Evolutionary conservation across 2,888 invertebrate species (phyloP).

Genomic region (Ormyrus pomaceus): DNA sequence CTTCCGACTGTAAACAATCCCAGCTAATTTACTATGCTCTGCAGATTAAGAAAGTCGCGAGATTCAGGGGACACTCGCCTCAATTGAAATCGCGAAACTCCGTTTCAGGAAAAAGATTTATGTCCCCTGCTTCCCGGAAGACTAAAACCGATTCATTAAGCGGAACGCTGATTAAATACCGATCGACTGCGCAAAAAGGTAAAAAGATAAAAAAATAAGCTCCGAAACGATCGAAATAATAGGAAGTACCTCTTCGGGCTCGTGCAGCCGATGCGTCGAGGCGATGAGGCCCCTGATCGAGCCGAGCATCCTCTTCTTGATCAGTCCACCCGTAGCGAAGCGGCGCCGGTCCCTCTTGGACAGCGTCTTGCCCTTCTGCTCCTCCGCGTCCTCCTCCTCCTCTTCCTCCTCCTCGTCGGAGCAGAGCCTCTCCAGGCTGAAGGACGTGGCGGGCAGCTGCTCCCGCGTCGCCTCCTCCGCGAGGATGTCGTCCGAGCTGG

Average conservation of each 20-base stretch:
- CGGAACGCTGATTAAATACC: no score
- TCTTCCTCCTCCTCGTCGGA: conserved; percentile 61
- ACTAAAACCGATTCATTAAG: no score
- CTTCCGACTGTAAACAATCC: no score
- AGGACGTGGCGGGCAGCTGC: conserved; percentile 64
- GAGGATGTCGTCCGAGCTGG: conserved; percentile 64
- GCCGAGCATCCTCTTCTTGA: conserved; percentile 72
- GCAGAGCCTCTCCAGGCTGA: conserved; percentile 67
- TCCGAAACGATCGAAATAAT: no score
- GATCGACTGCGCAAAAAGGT: no score
- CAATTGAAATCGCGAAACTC: no score
- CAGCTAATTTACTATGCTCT: no score
- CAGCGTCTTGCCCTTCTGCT: conserved; percentile 40
- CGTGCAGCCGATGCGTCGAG: conserved; percentile 71
- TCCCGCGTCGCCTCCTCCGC: conserved; percentile 54
- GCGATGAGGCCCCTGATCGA: conserved; percentile 73
- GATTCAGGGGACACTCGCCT: no score
- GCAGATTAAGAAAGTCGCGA: no score
- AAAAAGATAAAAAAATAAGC: no score
- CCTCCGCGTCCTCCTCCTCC: conserved; percentile 59
- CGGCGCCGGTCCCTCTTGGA: conserved; percentile 55
- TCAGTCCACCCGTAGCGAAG: conserved; percentile 66
- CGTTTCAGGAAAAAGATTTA: no score
- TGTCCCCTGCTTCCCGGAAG: no score
- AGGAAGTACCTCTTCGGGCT: conserved; percentile 68